Evolutionary conservation across 2,888 invertebrate species (phyloP), one percentile per base, ranked within the genome.

Genomic region (Apamea epomidion): DNA sequence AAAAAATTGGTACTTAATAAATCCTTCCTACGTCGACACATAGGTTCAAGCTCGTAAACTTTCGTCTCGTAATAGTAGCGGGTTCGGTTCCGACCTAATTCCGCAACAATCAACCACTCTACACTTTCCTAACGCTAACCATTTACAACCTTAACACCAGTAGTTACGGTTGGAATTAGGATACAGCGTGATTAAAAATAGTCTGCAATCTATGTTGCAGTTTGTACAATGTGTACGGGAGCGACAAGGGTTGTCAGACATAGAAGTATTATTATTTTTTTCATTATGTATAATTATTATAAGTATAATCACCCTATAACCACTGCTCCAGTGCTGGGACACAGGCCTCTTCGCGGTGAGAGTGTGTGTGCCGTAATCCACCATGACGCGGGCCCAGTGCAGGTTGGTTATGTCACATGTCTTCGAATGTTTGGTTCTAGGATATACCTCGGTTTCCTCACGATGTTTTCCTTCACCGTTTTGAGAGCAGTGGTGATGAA

Each of bases 61-160:
- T 81, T 81, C 80, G 67, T 77, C 80, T 82, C 81, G 78, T 87
- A 85, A 81, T 86, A 83, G 91, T 90, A 90, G 91, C 91, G 81
- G 88, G 88, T 89, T 91, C 90, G 89, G 92, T 92, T 93, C 93
- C 94, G 93, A 92, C 93, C 94, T 91, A 93, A 93, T 94, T 94
- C 92, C 91, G 85, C 85, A 73, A 82, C 84, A 82, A 79, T 85
- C 86, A 81, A 78, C 81, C 76, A 80, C 86, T 90, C 81, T 83
- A 83, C 78, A 78, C 74, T 69, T 54, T 37, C 12, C n/a, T 14
- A 62, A 62, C 45, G 16, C 73, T 64, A 64, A 72, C 70, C 21
- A 87, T 82, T 88, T 65, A 78, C 73, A 48, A 89, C 89, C 82
- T 82, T 90, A 90, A 78, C 65, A 21, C 45, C 29, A 29, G 45